These are phyloP conservation scores for Channallabes apus DNA, from an alignment of 2,797 vertebrate species.

Conservation along the genomic window DNA sequence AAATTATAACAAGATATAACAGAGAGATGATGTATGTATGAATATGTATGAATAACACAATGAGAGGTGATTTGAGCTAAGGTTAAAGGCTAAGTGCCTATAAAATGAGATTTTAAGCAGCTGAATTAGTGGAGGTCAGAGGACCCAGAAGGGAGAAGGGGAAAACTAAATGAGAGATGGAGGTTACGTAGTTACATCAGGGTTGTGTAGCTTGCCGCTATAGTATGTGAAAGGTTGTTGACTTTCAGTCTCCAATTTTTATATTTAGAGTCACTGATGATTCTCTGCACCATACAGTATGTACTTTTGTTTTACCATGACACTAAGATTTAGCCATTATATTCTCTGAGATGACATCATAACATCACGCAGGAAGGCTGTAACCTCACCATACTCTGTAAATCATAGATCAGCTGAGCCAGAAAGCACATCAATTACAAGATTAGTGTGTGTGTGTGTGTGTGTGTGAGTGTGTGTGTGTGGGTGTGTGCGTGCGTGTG, in stretches of 20 bases:
- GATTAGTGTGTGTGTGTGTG: constrained; percentile 48
- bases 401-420: neutral
- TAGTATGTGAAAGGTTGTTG: neutral
- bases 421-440: constrained; percentile 15
- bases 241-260: constrained; percentile 1
- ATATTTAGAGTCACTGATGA: neutral
- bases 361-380: neutral
- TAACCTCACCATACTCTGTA: neutral
- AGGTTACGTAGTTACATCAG: neutral
- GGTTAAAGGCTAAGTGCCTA: constrained; percentile 79
- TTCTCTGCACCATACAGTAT: neutral
- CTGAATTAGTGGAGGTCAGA: constrained; percentile 69
- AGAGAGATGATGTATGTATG: constrained; percentile 1
- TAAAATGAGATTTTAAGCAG: constrained; percentile 76
- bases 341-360: neutral
- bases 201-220: neutral
- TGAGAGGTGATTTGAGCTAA: constrained; percentile 50
- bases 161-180: constrained; percentile 25
- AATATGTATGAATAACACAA: constrained; percentile 21
- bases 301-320: neutral
- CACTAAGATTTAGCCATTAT: neutral
- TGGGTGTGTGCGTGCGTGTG: constrained; percentile 46
- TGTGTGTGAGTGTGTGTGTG: constrained; percentile 54
- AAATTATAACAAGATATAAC: constrained; percentile 60
- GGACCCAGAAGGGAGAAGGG: constrained; percentile 32